Evolutionary conservation across 2,797 vertebrate species (phyloP).

Genomic region (Propithecus deckenii): DNA sequence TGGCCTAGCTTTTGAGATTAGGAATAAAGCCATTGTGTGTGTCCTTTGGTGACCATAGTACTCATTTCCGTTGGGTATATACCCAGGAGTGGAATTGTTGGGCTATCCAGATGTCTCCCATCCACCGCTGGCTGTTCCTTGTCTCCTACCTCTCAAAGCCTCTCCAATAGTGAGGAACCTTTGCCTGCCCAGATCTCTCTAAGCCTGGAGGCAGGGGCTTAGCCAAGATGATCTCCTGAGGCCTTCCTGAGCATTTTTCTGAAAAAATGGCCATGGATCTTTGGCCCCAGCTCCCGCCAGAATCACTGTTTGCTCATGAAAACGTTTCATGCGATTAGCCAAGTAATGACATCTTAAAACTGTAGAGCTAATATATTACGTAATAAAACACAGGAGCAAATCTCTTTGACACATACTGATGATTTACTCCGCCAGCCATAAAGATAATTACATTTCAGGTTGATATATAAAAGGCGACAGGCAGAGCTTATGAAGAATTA

Average conservation of each 20-base stretch:
- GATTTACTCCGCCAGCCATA: constrained; percentile 84
- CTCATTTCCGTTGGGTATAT: neutral
- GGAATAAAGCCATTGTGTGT: neutral
- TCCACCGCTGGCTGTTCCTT: neutral
- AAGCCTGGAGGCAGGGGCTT: neutral
- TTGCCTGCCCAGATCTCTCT: constrained; percentile 37
- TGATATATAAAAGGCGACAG: constrained; percentile 80
- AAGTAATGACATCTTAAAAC: constrained; percentile 86
- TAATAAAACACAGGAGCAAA: constrained; percentile 83
- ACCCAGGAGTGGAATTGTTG: neutral
- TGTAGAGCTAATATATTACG: constrained; percentile 83
- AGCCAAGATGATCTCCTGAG: neutral
- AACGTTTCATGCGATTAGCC: constrained; percentile 82
- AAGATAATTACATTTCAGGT: constrained; percentile 85
- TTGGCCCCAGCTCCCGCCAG: constrained; percentile 52
- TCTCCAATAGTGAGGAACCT: neutral
- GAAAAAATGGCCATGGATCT: constrained; percentile 2
- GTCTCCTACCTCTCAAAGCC: neutral
- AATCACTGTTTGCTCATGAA: constrained; percentile 81
- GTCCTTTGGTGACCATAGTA: neutral
- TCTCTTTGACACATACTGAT: constrained; percentile 80
- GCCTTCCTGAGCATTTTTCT: neutral
- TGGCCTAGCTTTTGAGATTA: neutral
- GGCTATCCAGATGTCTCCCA: neutral
- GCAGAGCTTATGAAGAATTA: constrained; percentile 78